phyloP scores from a whole-genome alignment of 1,140 invertebrate species.

The Bombus vancouverensis region DNA sequence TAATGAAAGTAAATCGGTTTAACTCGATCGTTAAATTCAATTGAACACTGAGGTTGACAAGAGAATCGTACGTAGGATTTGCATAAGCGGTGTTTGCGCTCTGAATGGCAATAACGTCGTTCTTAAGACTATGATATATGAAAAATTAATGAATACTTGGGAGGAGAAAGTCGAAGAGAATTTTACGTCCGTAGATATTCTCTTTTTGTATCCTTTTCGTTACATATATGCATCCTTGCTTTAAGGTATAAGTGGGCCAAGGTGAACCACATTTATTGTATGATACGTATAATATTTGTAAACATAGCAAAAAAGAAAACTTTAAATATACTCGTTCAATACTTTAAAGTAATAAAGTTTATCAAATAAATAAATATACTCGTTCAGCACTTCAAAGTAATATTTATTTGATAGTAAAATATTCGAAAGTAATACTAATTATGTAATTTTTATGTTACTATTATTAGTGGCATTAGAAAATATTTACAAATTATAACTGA shows the following conservation, averaged over 20 bases:
- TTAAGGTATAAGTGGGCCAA: neutral
- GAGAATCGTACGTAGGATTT: neutral
- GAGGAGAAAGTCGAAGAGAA: neutral
- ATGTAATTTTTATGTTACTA: neutral
- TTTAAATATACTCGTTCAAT: neutral
- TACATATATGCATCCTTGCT: neutral
- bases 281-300: neutral
- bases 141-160: neutral
- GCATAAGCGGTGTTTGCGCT: neutral
- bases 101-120: neutral
- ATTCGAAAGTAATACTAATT: neutral
- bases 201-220: neutral
- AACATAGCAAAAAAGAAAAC: neutral
- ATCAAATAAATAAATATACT: no score
- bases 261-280: neutral
- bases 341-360: no score
- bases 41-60: conserved; percentile 21
- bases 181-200: neutral
- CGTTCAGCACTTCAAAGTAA: no score
- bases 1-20: conserved; percentile 50
- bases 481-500: neutral
- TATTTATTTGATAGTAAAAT: no score
- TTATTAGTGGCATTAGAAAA: neutral
- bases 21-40: conserved; percentile 50
- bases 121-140: neutral